Evolutionary conservation across 2,113 vertebrate genomes (phyloP).

Genomic region (Aldabrachelys gigantea): DNA sequence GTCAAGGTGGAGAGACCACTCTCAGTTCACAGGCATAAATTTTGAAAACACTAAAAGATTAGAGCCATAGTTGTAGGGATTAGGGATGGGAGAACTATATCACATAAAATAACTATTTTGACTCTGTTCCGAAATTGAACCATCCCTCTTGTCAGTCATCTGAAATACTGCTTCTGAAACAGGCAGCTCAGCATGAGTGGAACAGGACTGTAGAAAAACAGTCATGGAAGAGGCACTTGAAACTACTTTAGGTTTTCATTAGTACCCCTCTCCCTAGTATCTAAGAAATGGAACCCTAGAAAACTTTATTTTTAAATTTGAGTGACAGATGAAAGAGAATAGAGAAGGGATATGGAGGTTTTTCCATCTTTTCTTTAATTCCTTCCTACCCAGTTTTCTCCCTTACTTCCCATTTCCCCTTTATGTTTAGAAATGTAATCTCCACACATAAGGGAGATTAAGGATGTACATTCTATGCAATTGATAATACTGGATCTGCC

Average conservation of each 20-base stretch:
- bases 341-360: neutral
- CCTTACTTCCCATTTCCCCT: neutral
- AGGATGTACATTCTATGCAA: neutral
- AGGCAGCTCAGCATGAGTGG: neutral
- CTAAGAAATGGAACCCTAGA: neutral
- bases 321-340: neutral
- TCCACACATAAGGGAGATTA: neutral
- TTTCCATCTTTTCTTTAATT: neutral
- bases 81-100: neutral
- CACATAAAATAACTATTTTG: neutral
- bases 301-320: neutral
- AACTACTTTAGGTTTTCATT: neutral
- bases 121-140: neutral
- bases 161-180: neutral
- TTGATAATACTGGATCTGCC: constrained; percentile 10
- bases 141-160: neutral
- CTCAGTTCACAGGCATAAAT: neutral
- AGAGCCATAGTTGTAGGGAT: neutral
- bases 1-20: neutral
- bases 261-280: neutral
- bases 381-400: neutral
- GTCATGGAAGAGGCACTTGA: neutral
- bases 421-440: neutral
- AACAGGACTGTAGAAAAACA: neutral
- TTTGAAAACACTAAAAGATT: neutral